These are phyloP conservation scores for Toxonevra muliebris DNA, from an alignment of 2,888 invertebrate genomes.

Conservation along the genomic window DNA sequence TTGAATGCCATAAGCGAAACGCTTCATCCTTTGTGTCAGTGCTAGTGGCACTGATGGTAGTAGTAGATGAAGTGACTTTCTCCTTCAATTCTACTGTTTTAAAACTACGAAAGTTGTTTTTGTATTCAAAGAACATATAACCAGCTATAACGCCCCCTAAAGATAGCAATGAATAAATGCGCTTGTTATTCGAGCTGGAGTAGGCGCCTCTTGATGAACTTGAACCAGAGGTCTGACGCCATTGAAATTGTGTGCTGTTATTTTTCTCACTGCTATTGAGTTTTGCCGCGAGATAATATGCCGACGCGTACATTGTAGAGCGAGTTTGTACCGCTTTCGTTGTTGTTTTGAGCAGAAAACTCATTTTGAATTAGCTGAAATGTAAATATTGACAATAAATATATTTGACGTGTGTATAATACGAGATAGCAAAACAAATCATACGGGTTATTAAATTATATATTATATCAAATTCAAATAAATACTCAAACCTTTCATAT, in stretches of 20 bases:
- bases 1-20: constrained; percentile 49
- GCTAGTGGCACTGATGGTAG: too few species aligned
- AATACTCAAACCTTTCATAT: too few species aligned
- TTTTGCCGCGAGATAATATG: not conserved
- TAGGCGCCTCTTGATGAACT: constrained; percentile 6
- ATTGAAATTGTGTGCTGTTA: constrained; percentile 1
- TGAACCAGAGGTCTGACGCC: constrained; percentile 23
- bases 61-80: not conserved
- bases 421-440: too few species aligned
- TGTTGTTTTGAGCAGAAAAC: constrained; percentile 26
- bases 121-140: constrained; percentile 43
- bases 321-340: not conserved
- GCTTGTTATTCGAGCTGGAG: not conserved
- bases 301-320: not conserved
- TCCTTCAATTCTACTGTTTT: not conserved
- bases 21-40: constrained; percentile 4
- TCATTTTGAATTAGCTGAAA: constrained; percentile 30
- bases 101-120: constrained; percentile 19
- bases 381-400: too few species aligned
- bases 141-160: constrained; percentile 47
- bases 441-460: too few species aligned
- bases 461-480: too few species aligned
- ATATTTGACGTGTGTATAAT: too few species aligned
- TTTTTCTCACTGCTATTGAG: not conserved
- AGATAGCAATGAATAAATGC: constrained; percentile 36